A percentile compares a stretch with the other conserved stretches of the same genome.
These are phyloP conservation scores for Lampropteryx suffumata DNA, from an alignment of 2,888 invertebrate species.

Conservation along the genomic window DNA sequence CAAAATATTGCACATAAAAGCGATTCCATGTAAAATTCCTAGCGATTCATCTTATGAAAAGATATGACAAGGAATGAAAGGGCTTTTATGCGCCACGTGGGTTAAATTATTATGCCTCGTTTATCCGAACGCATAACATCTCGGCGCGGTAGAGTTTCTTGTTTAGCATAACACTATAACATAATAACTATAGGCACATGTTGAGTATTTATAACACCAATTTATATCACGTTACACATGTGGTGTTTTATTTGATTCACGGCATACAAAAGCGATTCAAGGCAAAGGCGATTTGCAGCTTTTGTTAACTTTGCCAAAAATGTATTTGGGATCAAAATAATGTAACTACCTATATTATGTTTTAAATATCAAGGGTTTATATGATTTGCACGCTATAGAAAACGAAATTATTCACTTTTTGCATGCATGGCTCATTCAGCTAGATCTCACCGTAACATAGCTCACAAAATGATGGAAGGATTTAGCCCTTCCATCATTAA, in stretches of 20 bases:
- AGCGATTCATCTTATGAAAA: slow-evolving; percentile 15
- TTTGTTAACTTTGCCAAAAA: too few species aligned
- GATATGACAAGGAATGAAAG: slow-evolving; percentile 12
- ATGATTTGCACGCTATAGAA: too few species aligned
- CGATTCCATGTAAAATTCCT: slow-evolving; percentile 11
- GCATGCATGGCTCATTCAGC: too few species aligned
- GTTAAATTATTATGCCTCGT: slow-evolving; percentile 28
- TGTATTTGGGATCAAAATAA: too few species aligned
- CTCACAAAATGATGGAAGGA: too few species aligned
- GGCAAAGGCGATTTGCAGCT: too few species aligned
- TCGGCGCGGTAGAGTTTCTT: neutral
- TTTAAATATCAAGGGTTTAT: too few species aligned
- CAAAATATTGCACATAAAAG: slow-evolving; percentile 11
- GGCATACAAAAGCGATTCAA: too few species aligned
- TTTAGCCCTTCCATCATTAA: too few species aligned
- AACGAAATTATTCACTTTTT: too few species aligned
- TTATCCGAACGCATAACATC: slow-evolving; percentile 22
- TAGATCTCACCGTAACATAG: too few species aligned
- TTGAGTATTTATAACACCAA: slow-evolving; percentile 20
- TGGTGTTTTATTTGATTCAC: neutral
- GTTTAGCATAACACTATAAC: slow-evolving; percentile 12
- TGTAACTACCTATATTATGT: too few species aligned
- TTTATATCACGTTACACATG: slow-evolving; percentile 8
- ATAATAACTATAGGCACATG: neutral
- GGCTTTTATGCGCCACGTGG: slow-evolving; percentile 10